These are phyloP conservation scores for Acutogordius australiensis DNA, from an alignment of 2,888 invertebrate species.

Conservation along the genomic window DNA sequence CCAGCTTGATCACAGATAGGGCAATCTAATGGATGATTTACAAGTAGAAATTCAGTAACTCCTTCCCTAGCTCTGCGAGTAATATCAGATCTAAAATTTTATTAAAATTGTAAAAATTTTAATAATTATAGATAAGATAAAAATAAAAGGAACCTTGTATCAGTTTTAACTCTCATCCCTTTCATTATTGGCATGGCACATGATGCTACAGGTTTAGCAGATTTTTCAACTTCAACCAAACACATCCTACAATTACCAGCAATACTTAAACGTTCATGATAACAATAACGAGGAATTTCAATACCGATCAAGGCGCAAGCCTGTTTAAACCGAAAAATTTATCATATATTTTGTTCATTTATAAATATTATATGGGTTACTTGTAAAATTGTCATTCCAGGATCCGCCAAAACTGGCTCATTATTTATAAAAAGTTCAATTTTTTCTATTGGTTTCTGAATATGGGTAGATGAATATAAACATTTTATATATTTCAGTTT, in stretches of 20 bases:
- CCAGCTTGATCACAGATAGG: constrained; percentile 87
- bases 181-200: constrained; percentile 99
- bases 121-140: too few species aligned
- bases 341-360: background rate
- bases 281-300: constrained; percentile 94
- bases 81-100: background rate
- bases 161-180: constrained; percentile 81
- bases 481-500: too few species aligned
- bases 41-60: constrained; percentile 91
- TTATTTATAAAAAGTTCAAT: constrained; percentile 91
- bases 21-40: constrained; percentile 93
- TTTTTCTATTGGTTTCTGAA: too few species aligned
- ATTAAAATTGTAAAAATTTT: too few species aligned
- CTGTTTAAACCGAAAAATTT: constrained; percentile 26
- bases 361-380: constrained; percentile 26
- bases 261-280: constrained; percentile 84
- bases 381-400: constrained; percentile 84
- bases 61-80: constrained; percentile 28
- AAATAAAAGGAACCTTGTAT: too few species aligned
- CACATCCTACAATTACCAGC: constrained; percentile 99
- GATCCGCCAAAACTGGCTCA: constrained; percentile 62
- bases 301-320: constrained; percentile 76
- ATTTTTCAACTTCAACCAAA: constrained; percentile 89
- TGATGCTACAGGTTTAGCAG: constrained; percentile 84
- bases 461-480: too few species aligned